phyloP scores from a whole-genome alignment of 2,797 vertebrate genomes.

The Gymnoscopelus microlampas region DNA sequence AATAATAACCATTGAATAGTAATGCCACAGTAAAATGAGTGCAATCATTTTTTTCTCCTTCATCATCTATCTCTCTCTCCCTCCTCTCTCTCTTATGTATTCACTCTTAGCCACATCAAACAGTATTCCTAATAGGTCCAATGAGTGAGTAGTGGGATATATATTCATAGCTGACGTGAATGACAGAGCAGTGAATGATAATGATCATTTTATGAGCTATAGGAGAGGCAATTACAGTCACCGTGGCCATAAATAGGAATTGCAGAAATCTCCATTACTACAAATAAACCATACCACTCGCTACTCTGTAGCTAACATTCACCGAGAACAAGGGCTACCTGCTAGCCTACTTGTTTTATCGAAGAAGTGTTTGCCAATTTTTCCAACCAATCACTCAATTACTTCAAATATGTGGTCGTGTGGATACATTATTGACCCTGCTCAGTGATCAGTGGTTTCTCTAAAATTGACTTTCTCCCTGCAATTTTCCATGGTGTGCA shows the following conservation, averaged over 20 bases:
- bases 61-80: slow-evolving; percentile 59
- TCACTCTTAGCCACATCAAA: slow-evolving; percentile 51
- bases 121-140: slow-evolving; percentile 68
- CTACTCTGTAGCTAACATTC: slow-evolving; percentile 24
- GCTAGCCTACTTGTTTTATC: slow-evolving; percentile 38
- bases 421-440: slow-evolving; percentile 67
- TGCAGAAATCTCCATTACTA: slow-evolving; percentile 65
- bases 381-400: slow-evolving; percentile 64
- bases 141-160: slow-evolving; percentile 63
- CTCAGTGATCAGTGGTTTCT: slow-evolving; percentile 67
- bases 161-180: slow-evolving; percentile 73
- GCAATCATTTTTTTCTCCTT: slow-evolving; percentile 18
- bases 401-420: slow-evolving; percentile 62
- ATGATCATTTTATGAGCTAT: slow-evolving; percentile 74
- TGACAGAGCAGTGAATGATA: slow-evolving; percentile 69
- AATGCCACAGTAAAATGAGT: slow-evolving; percentile 52
- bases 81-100: slow-evolving; percentile 51
- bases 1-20: slow-evolving; percentile 70
- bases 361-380: slow-evolving; percentile 63
- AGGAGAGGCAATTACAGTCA: slow-evolving; percentile 71
- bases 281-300: slow-evolving; percentile 53
- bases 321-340: slow-evolving; percentile 17
- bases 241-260: slow-evolving; percentile 71
- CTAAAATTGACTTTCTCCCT: slow-evolving; percentile 54
- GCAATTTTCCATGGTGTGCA: slow-evolving; percentile 49